Base-by-base conservation (phyloP, 2,113 vertebrate genomes). In the Mesembrinibis cayennensis region DNA sequence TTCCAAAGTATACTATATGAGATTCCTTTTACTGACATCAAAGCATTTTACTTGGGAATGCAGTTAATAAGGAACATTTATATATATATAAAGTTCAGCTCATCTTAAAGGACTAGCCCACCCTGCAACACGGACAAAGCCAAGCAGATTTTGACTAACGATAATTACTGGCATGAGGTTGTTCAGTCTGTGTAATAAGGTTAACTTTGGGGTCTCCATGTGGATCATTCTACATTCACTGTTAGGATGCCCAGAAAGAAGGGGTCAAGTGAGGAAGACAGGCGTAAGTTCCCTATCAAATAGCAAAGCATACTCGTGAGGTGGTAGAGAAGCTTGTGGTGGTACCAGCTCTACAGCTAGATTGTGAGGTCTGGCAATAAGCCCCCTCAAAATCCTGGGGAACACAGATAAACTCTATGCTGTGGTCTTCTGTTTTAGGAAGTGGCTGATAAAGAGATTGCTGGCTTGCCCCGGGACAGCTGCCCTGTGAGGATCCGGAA, bases 401-500 rank as follows among this genome's bases (percentile, higher is more conserved):
- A 69, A 49, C 20, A 45, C 3, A 52, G 32, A 3, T 15, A 3
- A 62, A 53, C 16, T 27, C 12, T 13, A 3, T 26, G 13, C 38
- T 62, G 4, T 71, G 62, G 11, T 66, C n/a, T 82, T 91, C 3
- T 72, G 72, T 95, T 97, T 6, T 74, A 99, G 99, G 99, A 99
- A 25, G 77, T 99, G 21, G 99, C 99, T 9, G 98, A 99, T 95
- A 98, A 98, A 90, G 99, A 99, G 97, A 99, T 99, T 1, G 98
- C 99, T 6, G 98, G 96, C 22, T 96, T 99, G 47, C 99, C 99
- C 4, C 97, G 98, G 87, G 99, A 99, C 94, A 99, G 99, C 97
- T 99, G 99, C 89, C 99, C 99, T 0, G 98, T 98, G 38, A 97
- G 99, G 87, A 99, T 99, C 97, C 98, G 98, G 10, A 99, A 99